Evolutionary conservation across 30 jellyfish, hydroid and myxozoan genomes (phyloP).

Genomic region (Turritopsis dohrnii): DNA sequence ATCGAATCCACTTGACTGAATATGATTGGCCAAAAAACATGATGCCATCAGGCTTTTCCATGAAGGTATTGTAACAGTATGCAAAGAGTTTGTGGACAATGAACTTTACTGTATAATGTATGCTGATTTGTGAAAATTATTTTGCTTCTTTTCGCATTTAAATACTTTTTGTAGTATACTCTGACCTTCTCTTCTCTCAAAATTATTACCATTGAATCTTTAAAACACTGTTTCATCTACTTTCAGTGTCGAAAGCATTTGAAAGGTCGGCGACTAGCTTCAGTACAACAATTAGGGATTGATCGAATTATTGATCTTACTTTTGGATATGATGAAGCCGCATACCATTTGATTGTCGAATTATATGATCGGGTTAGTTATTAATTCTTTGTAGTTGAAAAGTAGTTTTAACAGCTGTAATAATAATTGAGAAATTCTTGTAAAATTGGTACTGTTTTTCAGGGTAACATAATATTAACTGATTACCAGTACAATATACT

Average conservation of each 20-base stretch:
- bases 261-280: slow-evolving; percentile 68
- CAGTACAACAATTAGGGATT: slow-evolving; percentile 79
- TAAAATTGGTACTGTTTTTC: neutral
- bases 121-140: no score
- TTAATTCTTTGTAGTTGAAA: neutral
- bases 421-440: neutral
- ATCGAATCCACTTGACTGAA: slow-evolving; percentile 83
- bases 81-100: neutral
- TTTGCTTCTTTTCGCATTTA: neutral
- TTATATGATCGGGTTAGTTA: slow-evolving; percentile 83
- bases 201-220: neutral
- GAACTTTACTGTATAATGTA: no score
- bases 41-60: slow-evolving; percentile 98
- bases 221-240: neutral
- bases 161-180: no score
- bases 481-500: slow-evolving; percentile 77
- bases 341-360: slow-evolving; percentile 85
- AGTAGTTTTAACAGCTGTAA: neutral
- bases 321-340: slow-evolving; percentile 92
- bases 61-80: slow-evolving; percentile 60
- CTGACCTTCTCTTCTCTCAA: no score
- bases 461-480: slow-evolving; percentile 96
- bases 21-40: slow-evolving; percentile 95
- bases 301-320: slow-evolving; percentile 84
- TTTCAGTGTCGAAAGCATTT: slow-evolving; percentile 94